phyloP scores from a whole-genome alignment of 2,797 vertebrate species.

The Cryptoprocta ferox region DNA sequence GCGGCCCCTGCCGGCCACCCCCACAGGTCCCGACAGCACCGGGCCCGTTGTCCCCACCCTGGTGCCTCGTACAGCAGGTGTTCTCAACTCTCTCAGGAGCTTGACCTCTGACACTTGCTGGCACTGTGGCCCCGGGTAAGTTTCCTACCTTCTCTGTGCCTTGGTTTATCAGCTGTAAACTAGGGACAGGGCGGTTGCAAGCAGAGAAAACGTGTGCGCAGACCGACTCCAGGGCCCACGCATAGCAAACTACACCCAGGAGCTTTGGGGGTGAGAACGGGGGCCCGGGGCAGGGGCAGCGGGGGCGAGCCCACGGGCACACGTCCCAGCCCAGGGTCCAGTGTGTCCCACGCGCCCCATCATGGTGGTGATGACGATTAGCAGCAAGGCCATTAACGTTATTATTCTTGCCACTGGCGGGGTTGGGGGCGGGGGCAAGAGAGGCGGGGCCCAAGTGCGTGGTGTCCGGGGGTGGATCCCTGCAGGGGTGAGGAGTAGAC shows the following conservation, averaged over 20 bases:
- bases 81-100: neutral
- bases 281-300: accelerated
- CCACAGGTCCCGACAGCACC: accelerated
- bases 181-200: neutral
- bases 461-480: neutral
- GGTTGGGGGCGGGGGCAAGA: neutral
- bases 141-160: neutral
- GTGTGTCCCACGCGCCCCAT: accelerated
- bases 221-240: no score
- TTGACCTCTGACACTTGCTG: accelerated
- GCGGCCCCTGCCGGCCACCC: accelerated
- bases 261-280: accelerated
- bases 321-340: neutral
- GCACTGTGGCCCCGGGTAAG: neutral
- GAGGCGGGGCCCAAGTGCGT: accelerated
- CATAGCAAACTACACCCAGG: neutral
- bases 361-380: accelerated
- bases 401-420: accelerated
- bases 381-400: accelerated
- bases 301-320: accelerated
- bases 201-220: neutral
- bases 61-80: accelerated
- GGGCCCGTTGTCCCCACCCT: accelerated
- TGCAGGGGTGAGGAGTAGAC: accelerated
- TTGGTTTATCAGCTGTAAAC: neutral